Percentiles rank a stretch among this genome's conserved stretches.
These are phyloP conservation scores for Netelia melanura DNA, from an alignment of 2,888 invertebrate genomes.

Conservation along the genomic window DNA sequence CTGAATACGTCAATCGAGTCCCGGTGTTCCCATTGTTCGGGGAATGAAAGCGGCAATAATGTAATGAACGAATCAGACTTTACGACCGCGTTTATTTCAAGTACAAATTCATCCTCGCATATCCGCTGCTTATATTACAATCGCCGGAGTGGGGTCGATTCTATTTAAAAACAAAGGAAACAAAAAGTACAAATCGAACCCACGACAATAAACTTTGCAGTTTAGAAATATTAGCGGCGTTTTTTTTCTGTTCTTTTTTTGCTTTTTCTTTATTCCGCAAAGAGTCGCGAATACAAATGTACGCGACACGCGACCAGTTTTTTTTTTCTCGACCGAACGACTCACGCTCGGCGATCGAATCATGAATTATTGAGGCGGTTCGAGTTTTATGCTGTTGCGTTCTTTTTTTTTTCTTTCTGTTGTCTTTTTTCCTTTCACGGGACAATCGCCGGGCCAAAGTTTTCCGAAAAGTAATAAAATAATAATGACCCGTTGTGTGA, in stretches of 20 bases:
- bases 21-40: constrained; percentile 71
- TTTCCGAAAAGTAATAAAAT: too few species aligned
- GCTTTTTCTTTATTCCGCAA: too few species aligned
- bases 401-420: too few species aligned
- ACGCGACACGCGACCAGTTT: too few species aligned
- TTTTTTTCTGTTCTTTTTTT: too few species aligned
- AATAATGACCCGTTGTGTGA: neutral
- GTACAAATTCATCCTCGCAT: neutral
- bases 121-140: neutral
- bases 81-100: constrained; percentile 4
- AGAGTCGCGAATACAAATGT: too few species aligned
- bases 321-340: neutral
- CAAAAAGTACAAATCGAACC: neutral
- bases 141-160: neutral
- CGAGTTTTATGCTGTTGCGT: too few species aligned
- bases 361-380: neutral
- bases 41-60: constrained; percentile 67
- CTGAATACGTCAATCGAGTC: constrained; percentile 75
- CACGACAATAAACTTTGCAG: neutral
- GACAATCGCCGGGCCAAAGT: too few species aligned
- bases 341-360: neutral
- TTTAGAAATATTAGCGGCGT: too few species aligned
- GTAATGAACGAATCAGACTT: constrained; percentile 31
- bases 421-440: too few species aligned
- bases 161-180: neutral